Evolutionary conservation across 2,113 vertebrate species (phyloP), one percentile per base, ranked within the genome.

Genomic region (Odontesthes bonariensis): DNA sequence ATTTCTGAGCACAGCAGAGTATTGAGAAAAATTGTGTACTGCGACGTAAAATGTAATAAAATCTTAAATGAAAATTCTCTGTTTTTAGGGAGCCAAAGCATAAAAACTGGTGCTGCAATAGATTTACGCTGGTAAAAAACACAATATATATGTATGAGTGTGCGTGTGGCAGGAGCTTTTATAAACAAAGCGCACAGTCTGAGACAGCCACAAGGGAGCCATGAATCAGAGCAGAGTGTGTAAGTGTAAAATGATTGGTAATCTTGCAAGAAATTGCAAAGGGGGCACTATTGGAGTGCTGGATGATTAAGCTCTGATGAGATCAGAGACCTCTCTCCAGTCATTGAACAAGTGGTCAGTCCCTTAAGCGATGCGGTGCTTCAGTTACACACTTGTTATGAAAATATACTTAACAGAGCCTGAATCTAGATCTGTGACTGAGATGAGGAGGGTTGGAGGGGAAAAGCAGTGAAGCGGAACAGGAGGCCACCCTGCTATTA

Each of bases 241-340:
- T 73, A 56, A 67, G 83, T 79, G 64, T 75, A 59, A 83, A 68
- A 73, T 74, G 70, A 85, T 73, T 66, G 77, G 77, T 83, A 85
- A 92, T 91, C 73, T 81, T 51, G 79, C 77, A 73, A 84, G 73
- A 84, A 81, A 89, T 71, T 77, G 73, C 73, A 79, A 80, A 57
- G 42, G 72, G 71, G 54, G 42, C 52, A 67, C 69, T 33, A 60
- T 23, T 65, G 61, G 73, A 71, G 54, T 59, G 55, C 22, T 33
- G 59, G 66, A 74, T 79, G 79, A 90, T 91, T 76, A 83, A 79
- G 73, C 69, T 79, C 46, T 86, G 85, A 90, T 91, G 87, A 89
- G 81, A 87, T 85, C 83, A 62, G 89, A 87, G 86, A 85, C 84
- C 78, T 66, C 75, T 59, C 66, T 74, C 52, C 52, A 32, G 46